Percentiles rank a stretch among this genome's conserved stretches.
phyloP scores from a whole-genome alignment of 2,797 vertebrate genomes.

The Hoplostethus atlanticus region DNA sequence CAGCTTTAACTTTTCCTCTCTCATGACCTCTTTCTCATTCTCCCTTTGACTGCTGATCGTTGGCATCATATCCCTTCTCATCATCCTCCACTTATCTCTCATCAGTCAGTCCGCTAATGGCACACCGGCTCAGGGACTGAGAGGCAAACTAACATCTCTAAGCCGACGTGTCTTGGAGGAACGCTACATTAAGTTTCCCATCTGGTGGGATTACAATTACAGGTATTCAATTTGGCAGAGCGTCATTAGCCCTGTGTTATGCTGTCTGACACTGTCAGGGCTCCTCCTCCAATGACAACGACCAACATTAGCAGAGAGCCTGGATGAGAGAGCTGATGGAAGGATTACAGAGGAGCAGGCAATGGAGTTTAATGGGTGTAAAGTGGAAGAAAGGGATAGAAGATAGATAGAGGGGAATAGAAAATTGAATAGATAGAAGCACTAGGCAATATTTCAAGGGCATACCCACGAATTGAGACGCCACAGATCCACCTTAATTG shows the following conservation, averaged over 20 bases:
- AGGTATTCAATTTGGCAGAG: slow-evolving; percentile 71
- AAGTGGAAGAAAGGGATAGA: slow-evolving; percentile 20
- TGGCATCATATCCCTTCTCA: not conserved
- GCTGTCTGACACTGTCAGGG: slow-evolving; percentile 43
- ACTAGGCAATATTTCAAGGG: slow-evolving; percentile 7
- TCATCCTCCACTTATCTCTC: not conserved
- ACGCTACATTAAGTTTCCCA: slow-evolving; percentile 71
- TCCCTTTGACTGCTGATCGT: not conserved
- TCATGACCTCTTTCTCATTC: not conserved
- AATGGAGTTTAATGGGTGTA: slow-evolving; percentile 17
- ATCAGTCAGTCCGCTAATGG: not conserved
- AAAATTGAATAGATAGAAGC: not conserved
- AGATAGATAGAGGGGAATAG: not conserved
- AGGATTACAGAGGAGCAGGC: slow-evolving; percentile 36
- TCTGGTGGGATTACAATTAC: slow-evolving; percentile 71
- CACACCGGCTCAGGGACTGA: slow-evolving; percentile 3
- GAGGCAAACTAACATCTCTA: slow-evolving; percentile 18
- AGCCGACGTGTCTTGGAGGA: slow-evolving; percentile 33
- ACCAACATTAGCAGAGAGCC: slow-evolving; percentile 54
- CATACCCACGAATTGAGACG: slow-evolving; percentile 21
- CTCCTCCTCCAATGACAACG: slow-evolving; percentile 51
- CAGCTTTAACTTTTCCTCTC: not conserved
- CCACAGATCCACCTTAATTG: slow-evolving; percentile 35
- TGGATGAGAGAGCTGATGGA: slow-evolving; percentile 41
- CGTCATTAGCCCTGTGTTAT: slow-evolving; percentile 59